Base-by-base conservation (phyloP, 1,140 invertebrate genomes). In the Penaeus indicus region DNA sequence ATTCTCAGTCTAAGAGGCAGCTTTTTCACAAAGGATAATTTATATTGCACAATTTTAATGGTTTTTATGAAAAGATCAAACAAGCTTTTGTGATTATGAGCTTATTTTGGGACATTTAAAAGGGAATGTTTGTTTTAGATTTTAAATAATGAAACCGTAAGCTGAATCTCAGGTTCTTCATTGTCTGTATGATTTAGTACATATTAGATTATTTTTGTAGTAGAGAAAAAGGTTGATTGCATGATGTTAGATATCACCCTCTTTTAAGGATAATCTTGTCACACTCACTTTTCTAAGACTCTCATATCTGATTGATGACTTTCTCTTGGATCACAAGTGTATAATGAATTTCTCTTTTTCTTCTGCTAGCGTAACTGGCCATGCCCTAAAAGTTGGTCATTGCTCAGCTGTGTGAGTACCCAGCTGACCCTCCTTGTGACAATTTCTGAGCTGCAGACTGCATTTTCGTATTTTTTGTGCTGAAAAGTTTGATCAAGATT, bases 311-410 rank as follows among this genome's bases (percentile, higher is more conserved):
- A 75, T 75, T 75, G 27, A 75, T 27, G 72, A 75, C 42, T 75
- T 75, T 75, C 27, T 27, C 42, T 32, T 75, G 19, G 72, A 19
- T 27, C 18, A 38, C 42, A 75, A 75, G 27, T 75, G 72, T 75
- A 38, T 75, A 75, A 75, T 75, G 54, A 75, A 22, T 60, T 78
- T 77, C 67, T 85, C 47, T 64, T 54, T 38, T 25, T 62, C 47
- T 54, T n/a, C 60, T 78, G 77, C 84, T 78, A 85, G 84, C 72
- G 32, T 85, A 78, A 61, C 84, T 85, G 84, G 84, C 84, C 84
- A 85, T 85, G 84, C 84, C 67, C 21, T 85, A 78, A 85, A 85
- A 77, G 84, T 78, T 85, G 84, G 84, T 72, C 61, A 67, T 75
- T 27, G 72, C 61, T 77, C 84, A 77, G 84, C 84, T 85, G 27